Base-by-base conservation (phyloP, 1,140 invertebrate genomes). In the Solenopsis fugax region DNA sequence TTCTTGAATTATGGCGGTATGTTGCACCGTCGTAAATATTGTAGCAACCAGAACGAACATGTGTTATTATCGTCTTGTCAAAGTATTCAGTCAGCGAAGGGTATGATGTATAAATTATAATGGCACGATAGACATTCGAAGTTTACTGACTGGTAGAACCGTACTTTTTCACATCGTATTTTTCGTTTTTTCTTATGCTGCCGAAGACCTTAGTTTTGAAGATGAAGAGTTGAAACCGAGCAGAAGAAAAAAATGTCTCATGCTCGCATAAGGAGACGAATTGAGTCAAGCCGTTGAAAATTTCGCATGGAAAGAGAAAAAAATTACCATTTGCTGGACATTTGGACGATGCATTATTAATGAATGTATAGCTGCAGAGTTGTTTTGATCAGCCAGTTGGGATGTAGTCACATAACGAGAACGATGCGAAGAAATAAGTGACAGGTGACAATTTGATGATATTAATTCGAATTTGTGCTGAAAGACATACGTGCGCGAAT, bases 11-110 rank as follows among this genome's bases (percentile, higher is more conserved):
- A 9, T 4, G 12, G 9, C 29, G 29, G 29, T 69, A 54, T 7
- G 1, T 18, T 80, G 34, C 64, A 81, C 13, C 1, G n/a, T 81
- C 29, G 4, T 81, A 56, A 69, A 81, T 81, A 81, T 69, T 80
- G 1, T 0, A 56, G 5, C 48, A 54, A 10, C 9, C 34, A 81
- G 34, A 52, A 81, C 5, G 48, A 65, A 50, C 24, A 16, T 78
- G 9, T 24, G 10, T 0, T 69, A 24, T 54, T 67, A 80, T 54
- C 7, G 12, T 78, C 18, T 78, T 5, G 58, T 65, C 5, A 58
- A 64, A 34, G 16, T 64, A 29, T 58, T 52, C 50, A 21, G 52
- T n/a, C 5, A 37, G 4, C 13, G 5, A 81, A 81, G 29, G 21
- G 34, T 48, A 41, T 5, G 10, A 41, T 69, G 13, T 56, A 81